Evolutionary conservation across 2,113 vertebrate genomes (phyloP).

Genomic region (Ramphastos sulfuratus): DNA sequence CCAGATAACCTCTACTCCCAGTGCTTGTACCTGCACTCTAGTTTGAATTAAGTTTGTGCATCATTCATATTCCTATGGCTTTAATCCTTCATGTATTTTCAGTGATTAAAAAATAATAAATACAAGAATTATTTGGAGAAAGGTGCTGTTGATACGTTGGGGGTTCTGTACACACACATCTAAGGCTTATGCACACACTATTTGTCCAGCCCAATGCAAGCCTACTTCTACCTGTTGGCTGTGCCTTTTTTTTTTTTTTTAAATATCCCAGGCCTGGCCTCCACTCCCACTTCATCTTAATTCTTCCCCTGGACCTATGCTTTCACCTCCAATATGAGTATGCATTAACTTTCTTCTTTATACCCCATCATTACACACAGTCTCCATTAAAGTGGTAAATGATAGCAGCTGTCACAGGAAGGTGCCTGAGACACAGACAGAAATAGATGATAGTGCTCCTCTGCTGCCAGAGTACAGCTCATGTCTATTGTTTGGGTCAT

Average conservation of each 20-base stretch:
- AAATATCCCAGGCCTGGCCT: no score
- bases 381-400: no score
- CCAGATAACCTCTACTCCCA: neutral
- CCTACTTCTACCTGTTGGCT: neutral
- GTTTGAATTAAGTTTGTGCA: neutral
- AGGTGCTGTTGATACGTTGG: neutral
- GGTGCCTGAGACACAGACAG: neutral
- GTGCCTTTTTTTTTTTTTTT: neutral
- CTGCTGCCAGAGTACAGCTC: neutral
- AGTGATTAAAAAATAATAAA: neutral
- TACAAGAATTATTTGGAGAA: neutral
- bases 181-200: neutral
- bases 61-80: neutral
- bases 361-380: no score
- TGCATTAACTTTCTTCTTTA: neutral
- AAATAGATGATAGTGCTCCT: neutral
- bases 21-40: neutral
- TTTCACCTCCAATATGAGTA: neutral
- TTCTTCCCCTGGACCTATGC: neutral
- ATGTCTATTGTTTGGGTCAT: rapidly evolving
- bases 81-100: neutral
- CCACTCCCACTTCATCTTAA: neutral
- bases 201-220: neutral
- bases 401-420: neutral
- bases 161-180: neutral